Percentiles rank a stretch among this genome's conserved stretches.
phyloP scores from a whole-genome alignment of 2,888 invertebrate genomes.

The Andrena trimmerana region DNA sequence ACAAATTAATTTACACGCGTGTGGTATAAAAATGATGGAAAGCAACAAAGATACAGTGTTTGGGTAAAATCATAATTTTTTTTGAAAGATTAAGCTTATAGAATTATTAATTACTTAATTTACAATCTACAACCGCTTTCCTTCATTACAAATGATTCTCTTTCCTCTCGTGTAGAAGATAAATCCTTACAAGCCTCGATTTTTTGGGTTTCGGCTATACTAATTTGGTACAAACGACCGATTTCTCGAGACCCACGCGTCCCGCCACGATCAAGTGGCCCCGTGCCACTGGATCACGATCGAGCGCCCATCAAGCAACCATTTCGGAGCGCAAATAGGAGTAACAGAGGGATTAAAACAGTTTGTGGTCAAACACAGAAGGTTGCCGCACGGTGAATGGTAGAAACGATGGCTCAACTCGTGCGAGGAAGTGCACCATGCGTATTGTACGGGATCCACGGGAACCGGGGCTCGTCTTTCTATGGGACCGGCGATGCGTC shows the following conservation, averaged over 20 bases:
- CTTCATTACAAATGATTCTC: too few species aligned
- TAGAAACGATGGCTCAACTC: conserved; percentile 70
- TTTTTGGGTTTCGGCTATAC: too few species aligned
- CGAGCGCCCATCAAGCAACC: conserved; percentile 66
- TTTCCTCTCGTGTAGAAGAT: too few species aligned
- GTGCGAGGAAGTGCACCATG: conserved; percentile 60
- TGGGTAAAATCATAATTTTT: too few species aligned
- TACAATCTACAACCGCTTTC: too few species aligned
- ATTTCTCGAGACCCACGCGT: conserved; percentile 6
- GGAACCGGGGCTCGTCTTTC: conserved; percentile 64
- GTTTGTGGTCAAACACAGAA: conserved; percentile 79
- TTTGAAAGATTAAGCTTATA: too few species aligned
- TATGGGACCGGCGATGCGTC: conserved; percentile 71
- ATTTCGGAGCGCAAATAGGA: conserved; percentile 74
- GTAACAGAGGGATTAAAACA: conserved; percentile 78
- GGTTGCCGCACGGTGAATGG: conserved; percentile 64
- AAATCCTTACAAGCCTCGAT: too few species aligned
- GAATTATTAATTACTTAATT: too few species aligned
- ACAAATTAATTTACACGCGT: too few species aligned
- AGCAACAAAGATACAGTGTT: too few species aligned
- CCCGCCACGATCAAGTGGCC: conserved; percentile 23
- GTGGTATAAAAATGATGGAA: too few species aligned
- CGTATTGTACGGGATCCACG: conserved; percentile 59
- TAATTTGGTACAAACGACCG: neutral
- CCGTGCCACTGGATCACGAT: conserved; percentile 50